These are phyloP conservation scores for Poecilia gillii DNA, from an alignment of 2,797 vertebrate genomes.

Conservation along the genomic window DNA sequence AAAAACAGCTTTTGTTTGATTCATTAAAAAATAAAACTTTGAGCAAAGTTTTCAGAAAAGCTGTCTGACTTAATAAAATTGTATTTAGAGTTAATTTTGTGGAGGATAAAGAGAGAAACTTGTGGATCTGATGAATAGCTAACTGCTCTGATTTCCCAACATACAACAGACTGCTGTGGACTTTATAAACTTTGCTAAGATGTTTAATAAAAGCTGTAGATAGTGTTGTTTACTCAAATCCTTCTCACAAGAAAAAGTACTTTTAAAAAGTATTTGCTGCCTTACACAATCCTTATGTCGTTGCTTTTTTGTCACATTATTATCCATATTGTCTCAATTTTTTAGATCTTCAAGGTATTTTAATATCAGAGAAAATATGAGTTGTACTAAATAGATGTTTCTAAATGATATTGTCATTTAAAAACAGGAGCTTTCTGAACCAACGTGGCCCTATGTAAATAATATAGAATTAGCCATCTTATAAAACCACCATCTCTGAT, in stretches of 20 bases:
- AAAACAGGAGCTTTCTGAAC: neutral
- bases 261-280: neutral
- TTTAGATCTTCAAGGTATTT: neutral
- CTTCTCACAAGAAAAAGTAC: neutral
- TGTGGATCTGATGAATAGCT: neutral
- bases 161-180: neutral
- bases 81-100: neutral
- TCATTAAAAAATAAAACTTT: slow-evolving; percentile 3
- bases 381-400: neutral
- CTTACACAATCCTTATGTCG: neutral
- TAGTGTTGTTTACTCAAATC: neutral
- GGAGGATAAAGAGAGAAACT: neutral
- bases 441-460: neutral
- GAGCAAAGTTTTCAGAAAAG: neutral
- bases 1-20: slow-evolving; percentile 23
- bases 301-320: neutral
- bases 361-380: neutral
- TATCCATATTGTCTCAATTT: neutral
- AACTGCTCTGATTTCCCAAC: neutral
- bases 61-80: neutral
- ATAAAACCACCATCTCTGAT: neutral
- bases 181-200: neutral
- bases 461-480: neutral
- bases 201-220: neutral
- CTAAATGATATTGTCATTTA: neutral